phyloP scores from a whole-genome alignment of 2,888 invertebrate genomes.

The Perizoma flavofasciatum region DNA sequence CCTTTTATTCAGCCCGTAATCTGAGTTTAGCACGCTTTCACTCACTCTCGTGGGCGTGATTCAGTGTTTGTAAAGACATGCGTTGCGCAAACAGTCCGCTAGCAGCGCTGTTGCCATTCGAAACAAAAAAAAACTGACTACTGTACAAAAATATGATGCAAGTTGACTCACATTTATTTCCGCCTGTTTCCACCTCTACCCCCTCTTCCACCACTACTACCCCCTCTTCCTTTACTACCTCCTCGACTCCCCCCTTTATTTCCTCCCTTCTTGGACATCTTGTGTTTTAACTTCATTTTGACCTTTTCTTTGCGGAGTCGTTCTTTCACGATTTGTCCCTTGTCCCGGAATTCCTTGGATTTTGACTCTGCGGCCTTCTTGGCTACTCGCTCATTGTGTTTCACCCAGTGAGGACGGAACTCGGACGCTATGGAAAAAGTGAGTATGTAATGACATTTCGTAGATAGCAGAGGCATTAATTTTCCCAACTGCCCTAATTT shows the following conservation, averaged over 20 bases:
- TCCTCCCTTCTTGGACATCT: constrained; percentile 60
- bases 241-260: constrained; percentile 7
- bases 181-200: constrained; percentile 10
- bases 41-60: too few relatives aligned
- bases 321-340: constrained; percentile 91
- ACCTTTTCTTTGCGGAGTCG: constrained; percentile 87
- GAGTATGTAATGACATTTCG: background rate
- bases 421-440: constrained; percentile 71
- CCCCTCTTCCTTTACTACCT: constrained; percentile 1
- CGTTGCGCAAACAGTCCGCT: too few relatives aligned
- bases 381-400: constrained; percentile 88
- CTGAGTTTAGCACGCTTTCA: too few relatives aligned
- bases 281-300: constrained; percentile 77
- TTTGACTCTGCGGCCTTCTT: constrained; percentile 60
- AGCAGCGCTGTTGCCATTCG: too few relatives aligned
- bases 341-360: constrained; percentile 86
- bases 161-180: constrained; percentile 14
- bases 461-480: too few relatives aligned
- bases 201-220: constrained; percentile 1
- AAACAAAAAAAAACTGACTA: background rate
- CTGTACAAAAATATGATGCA: background rate
- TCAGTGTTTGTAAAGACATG: too few relatives aligned
- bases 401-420: constrained; percentile 89
- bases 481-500: too few relatives aligned
- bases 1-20: too few relatives aligned